These are phyloP conservation scores for Drosophila austrosaltans DNA, from an alignment of 2,888 invertebrate species.

Conservation along the genomic window DNA sequence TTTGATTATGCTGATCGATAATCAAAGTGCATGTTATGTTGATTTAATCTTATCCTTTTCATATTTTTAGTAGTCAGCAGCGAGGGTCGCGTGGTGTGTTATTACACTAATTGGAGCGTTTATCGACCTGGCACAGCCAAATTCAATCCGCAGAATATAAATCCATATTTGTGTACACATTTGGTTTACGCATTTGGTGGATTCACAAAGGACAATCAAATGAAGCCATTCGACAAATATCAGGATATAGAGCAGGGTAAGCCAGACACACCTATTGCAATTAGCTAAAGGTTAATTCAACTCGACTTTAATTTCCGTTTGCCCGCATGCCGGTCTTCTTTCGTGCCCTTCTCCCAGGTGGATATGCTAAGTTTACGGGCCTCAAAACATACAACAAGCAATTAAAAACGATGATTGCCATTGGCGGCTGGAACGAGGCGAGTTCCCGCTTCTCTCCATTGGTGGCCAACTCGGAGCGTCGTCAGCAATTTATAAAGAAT, in stretches of 20 bases:
- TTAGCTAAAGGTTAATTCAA: slow-evolving; percentile 31
- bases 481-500: slow-evolving; percentile 93
- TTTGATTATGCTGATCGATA: no score
- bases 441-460: slow-evolving; percentile 94
- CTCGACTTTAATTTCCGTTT: slow-evolving; percentile 56
- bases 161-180: slow-evolving; percentile 97
- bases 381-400: slow-evolving; percentile 96
- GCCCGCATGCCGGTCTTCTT: background rate
- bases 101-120: slow-evolving; percentile 97
- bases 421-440: slow-evolving; percentile 97
- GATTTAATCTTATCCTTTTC: background rate
- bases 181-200: slow-evolving; percentile 96
- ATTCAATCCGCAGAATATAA: slow-evolving; percentile 96
- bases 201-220: slow-evolving; percentile 94
- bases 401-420: slow-evolving; percentile 94
- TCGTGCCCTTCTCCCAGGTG: slow-evolving; percentile 85
- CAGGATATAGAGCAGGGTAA: slow-evolving; percentile 97
- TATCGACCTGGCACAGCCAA: slow-evolving; percentile 95
- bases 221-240: slow-evolving; percentile 97
- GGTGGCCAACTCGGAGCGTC: slow-evolving; percentile 90
- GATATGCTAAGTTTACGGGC: slow-evolving; percentile 96
- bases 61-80: slow-evolving; percentile 75
- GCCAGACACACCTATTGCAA: slow-evolving; percentile 45
- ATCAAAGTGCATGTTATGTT: background rate
- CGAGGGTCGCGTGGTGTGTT: slow-evolving; percentile 93